phyloP scores from a whole-genome alignment of 2,797 vertebrate species.

The Coregonus ussuriensis region DNA sequence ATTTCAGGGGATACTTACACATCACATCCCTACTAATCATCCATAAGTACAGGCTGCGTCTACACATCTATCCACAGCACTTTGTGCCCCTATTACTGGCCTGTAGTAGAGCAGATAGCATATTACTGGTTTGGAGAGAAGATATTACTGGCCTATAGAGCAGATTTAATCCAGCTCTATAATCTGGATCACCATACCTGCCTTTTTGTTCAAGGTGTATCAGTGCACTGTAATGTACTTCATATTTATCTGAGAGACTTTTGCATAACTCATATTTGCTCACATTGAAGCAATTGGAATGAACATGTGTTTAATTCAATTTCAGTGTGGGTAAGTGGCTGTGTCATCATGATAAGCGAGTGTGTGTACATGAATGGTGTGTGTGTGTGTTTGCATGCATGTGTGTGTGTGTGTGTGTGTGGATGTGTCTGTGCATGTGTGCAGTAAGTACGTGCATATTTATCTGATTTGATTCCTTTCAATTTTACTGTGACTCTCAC shows the following conservation, averaged over 20 bases:
- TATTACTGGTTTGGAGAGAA: neutral
- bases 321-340: constrained; percentile 18
- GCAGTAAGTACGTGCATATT: neutral
- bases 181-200: too few species aligned
- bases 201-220: neutral
- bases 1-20: neutral
- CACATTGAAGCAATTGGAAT: constrained; percentile 26
- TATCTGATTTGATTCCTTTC: constrained; percentile 4
- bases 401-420: neutral
- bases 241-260: constrained; percentile 21
- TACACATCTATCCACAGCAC: neutral
- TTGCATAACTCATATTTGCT: constrained; percentile 23
- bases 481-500: constrained; percentile 5
- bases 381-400: neutral
- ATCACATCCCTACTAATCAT: constrained; percentile 10
- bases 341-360: constrained; percentile 5
- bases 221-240: constrained; percentile 6
- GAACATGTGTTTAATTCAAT: constrained; percentile 35
- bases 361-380: neutral
- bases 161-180: too few species aligned
- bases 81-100: constrained; percentile 1
- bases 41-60: neutral
- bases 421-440: neutral
- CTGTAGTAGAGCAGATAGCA: neutral
- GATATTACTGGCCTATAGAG: neutral